Conservation (phyloP, 2,888 invertebrate species). For the Uropetala carovei region DNA sequence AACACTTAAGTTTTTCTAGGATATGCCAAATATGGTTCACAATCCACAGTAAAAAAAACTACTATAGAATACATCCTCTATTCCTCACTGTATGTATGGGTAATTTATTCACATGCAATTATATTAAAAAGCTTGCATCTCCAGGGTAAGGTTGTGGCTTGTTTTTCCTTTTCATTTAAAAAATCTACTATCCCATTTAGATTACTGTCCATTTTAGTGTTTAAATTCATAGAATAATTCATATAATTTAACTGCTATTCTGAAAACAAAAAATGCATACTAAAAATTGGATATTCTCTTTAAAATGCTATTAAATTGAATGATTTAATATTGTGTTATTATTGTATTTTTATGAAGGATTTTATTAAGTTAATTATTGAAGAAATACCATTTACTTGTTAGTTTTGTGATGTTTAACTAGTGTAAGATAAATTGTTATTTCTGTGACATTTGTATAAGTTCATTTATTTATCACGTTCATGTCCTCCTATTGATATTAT, state of each 20-base stretch:
- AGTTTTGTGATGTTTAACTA: too few relatives aligned
- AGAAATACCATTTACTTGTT: too few relatives aligned
- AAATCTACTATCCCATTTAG: not conserved
- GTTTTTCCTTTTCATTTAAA: not conserved
- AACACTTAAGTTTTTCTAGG: not conserved
- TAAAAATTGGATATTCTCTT: not conserved
- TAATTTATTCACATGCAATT: too few relatives aligned
- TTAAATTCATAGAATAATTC: not conserved
- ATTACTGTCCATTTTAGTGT: not conserved
- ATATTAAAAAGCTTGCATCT: constrained; percentile 18
- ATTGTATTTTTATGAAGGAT: too few relatives aligned
- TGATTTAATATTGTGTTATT: too few relatives aligned
- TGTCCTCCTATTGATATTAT: too few relatives aligned
- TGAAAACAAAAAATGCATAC: not conserved
- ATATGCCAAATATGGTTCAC: not conserved
- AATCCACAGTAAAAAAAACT: too few relatives aligned
- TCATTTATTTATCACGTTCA: not conserved
- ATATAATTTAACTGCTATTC: not conserved
- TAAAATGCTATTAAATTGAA: too few relatives aligned
- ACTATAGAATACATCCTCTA: too few relatives aligned
- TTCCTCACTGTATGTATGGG: too few relatives aligned
- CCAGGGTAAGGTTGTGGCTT: not conserved
- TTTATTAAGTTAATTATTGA: too few relatives aligned
- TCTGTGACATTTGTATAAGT: not conserved
- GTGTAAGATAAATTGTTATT: not conserved